Evolutionary conservation across 1,140 invertebrate genomes (phyloP).

Genomic region (Panagrolaimus sp.): DNA sequence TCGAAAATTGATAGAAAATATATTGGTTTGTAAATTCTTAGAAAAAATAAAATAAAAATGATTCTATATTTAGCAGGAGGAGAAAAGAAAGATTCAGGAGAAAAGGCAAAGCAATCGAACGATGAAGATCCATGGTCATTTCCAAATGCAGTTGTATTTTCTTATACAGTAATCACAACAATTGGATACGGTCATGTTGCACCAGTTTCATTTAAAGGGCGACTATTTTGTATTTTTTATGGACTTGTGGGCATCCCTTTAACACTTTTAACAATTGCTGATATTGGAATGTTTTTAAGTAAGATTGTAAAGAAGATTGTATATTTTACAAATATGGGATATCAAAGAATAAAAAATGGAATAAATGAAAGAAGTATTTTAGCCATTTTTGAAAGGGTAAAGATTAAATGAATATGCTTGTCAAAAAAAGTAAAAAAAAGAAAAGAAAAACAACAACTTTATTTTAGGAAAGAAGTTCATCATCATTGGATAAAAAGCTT

Average conservation of each 20-base stretch:
- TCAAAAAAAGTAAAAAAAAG: background rate
- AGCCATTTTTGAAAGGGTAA: background rate
- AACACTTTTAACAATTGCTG: conserved; percentile 32
- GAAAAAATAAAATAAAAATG: background rate
- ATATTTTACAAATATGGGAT: background rate
- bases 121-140: conserved; percentile 25
- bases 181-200: conserved; percentile 38
- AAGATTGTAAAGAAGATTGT: conserved; percentile 14
- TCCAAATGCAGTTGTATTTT: conserved; percentile 26
- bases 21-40: background rate
- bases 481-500: background rate
- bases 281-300: conserved; percentile 37
- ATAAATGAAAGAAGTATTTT: background rate
- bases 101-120: background rate
- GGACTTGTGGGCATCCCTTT: conserved; percentile 34
- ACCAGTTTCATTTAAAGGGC: conserved; percentile 23
- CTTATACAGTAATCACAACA: conserved; percentile 34
- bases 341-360: background rate
- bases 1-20: background rate
- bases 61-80: conserved; percentile 12
- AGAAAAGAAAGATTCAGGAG: conserved; percentile 10
- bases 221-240: conserved; percentile 33
- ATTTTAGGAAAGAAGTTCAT: background rate
- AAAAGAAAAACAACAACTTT: background rate
- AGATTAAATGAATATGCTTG: background rate